Evolutionary conservation across 1,140 invertebrate species (phyloP).

Genomic region (Drosophila sechellia): DNA sequence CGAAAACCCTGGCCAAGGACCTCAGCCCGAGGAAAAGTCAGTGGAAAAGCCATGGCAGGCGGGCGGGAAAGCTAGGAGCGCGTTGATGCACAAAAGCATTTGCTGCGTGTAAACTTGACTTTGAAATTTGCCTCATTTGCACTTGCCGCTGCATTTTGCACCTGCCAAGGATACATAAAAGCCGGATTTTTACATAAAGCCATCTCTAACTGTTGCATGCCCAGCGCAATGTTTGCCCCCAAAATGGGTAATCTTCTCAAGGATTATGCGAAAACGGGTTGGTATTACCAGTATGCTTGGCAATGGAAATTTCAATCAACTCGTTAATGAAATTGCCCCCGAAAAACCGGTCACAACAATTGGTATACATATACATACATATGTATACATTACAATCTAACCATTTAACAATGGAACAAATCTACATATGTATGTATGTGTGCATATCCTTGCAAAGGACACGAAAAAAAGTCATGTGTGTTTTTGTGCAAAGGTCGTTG

Average conservation of each 20-base stretch:
- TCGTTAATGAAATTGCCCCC: conserved; percentile 50
- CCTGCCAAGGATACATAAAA: conserved; percentile 30
- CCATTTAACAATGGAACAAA: conserved; percentile 11
- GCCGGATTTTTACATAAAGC: conserved; percentile 18
- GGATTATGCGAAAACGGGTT: conserved; percentile 47
- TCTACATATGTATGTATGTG: neutral
- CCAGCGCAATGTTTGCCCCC: neutral
- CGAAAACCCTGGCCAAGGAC: conserved; percentile 9
- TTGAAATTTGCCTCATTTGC: conserved; percentile 82
- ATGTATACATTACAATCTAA: conserved; percentile 10
- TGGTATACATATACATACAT: neutral
- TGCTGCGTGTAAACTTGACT: conserved; percentile 81
- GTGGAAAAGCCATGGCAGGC: conserved; percentile 3
- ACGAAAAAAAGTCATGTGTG: neutral
- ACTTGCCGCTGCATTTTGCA: conserved; percentile 61
- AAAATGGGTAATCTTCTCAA: neutral
- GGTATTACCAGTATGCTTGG: conserved; percentile 8
- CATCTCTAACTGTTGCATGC: conserved; percentile 68
- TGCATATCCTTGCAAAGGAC: conserved; percentile 6
- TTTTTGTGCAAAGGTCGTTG: conserved; percentile 46
- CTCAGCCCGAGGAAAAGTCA: conserved; percentile 3
- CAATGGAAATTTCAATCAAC: conserved; percentile 61
- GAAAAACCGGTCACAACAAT: conserved; percentile 32
- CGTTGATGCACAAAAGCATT: conserved; percentile 72
- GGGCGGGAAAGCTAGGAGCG: conserved; percentile 9